Percentiles rank a stretch among this genome's conserved stretches.
phyloP scores from a whole-genome alignment of 2,113 vertebrate species.

The Pardalotus punctatus region DNA sequence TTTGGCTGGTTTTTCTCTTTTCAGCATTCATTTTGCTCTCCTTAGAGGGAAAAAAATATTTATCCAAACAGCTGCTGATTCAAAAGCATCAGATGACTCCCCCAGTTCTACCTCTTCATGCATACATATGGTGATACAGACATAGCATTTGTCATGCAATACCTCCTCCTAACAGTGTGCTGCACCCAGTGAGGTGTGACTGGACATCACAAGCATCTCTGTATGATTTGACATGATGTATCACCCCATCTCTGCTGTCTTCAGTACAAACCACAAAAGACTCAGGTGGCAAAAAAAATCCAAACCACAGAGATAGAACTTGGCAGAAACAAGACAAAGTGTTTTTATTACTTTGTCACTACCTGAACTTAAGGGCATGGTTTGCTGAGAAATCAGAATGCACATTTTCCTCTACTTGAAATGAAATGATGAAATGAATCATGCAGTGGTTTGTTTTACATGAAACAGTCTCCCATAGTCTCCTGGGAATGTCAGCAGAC shows the following conservation, averaged over 20 bases:
- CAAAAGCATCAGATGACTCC: constrained; percentile 9
- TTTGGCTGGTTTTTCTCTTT: not conserved
- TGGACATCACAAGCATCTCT: constrained; percentile 37
- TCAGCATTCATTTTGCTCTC: not conserved
- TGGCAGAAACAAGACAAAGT: not conserved
- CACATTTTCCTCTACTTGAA: constrained; percentile 1
- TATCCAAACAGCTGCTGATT: not conserved
- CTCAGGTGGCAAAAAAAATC: not conserved
- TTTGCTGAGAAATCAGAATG: not conserved
- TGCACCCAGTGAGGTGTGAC: constrained; percentile 29
- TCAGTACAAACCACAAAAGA: not conserved
- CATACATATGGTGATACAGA: not conserved
- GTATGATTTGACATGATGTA: not conserved
- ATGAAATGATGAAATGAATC: not conserved
- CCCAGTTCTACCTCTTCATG: not conserved
- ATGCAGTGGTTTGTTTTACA: constrained; percentile 10
- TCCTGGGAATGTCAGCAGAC: not conserved
- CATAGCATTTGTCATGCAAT: not conserved
- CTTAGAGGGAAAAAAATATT: constrained; percentile 1
- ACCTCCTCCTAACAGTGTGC: not conserved
- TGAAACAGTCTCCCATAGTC: not conserved
- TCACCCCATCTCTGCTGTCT: not conserved
- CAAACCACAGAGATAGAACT: not conserved
- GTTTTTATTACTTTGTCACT: not conserved
- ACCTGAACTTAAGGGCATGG: not conserved